These are phyloP conservation scores for Platygyra sinensis DNA, from an alignment of 64 coral and sea anemone species.

Conservation along the genomic window DNA sequence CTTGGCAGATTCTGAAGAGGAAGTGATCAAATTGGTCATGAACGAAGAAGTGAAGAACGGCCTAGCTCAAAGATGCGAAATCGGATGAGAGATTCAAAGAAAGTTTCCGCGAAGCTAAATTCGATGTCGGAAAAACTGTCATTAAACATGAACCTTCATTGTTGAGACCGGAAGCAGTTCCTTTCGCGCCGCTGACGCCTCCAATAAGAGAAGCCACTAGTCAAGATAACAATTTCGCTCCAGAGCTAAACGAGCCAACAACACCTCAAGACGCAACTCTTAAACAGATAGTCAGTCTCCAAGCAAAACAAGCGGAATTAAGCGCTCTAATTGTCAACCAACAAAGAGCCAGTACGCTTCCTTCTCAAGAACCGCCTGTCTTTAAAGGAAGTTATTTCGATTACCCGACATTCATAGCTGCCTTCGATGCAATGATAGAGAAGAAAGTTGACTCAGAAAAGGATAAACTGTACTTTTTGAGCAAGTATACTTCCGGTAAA, in stretches of 20 bases:
- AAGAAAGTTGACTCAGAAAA: conserved; percentile 38
- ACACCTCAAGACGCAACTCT: conserved; percentile 16
- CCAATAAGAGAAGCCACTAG: too few relatives aligned
- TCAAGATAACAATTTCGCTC: not conserved
- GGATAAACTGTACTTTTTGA: conserved; percentile 43
- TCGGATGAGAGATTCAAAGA: too few relatives aligned
- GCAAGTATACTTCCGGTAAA: conserved; percentile 49
- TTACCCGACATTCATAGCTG: conserved; percentile 41
- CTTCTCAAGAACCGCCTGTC: conserved; percentile 34
- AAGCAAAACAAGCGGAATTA: conserved; percentile 64
- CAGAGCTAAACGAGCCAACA: conserved; percentile 6
- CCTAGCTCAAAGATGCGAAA: too few relatives aligned
- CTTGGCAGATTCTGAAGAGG: conserved; percentile 54
- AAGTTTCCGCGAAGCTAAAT: too few relatives aligned
- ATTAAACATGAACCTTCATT: not conserved
- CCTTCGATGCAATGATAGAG: conserved; percentile 55
- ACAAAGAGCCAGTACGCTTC: conserved; percentile 28
- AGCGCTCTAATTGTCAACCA: conserved; percentile 35
- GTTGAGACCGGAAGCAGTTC: too few relatives aligned
- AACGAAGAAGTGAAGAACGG: too few relatives aligned
- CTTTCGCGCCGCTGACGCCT: too few relatives aligned
- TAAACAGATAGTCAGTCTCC: conserved; percentile 36
- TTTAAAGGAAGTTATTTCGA: conserved; percentile 52
- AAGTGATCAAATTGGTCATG: conserved; percentile 12
- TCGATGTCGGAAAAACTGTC: too few relatives aligned